These are phyloP conservation scores for Drosophila incognita DNA, from an alignment of 2,888 invertebrate species.

Conservation along the genomic window DNA sequence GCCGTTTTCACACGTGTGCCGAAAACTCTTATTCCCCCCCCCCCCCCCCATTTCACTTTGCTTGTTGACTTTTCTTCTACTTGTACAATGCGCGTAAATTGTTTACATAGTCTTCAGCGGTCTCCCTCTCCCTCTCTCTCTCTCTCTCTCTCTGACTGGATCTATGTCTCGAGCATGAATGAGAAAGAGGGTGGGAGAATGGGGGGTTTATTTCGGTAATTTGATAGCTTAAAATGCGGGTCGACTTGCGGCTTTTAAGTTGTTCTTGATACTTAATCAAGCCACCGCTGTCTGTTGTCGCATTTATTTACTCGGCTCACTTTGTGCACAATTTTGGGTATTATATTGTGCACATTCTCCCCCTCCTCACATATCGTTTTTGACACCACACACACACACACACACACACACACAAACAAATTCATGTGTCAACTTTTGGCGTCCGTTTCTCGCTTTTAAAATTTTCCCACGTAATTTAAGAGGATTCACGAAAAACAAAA, in stretches of 20 bases:
- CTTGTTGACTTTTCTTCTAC: conserved; percentile 56
- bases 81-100: conserved; percentile 56
- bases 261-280: conserved; percentile 58
- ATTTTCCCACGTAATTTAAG: conserved; percentile 61
- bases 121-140: not conserved
- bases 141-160: not conserved
- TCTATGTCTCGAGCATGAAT: not conserved
- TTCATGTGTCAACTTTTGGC: conserved; percentile 57
- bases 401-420: not conserved
- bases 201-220: conserved; percentile 48
- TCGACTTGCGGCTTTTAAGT: conserved; percentile 62
- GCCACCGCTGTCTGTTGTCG: conserved; percentile 8
- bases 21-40: conserved; percentile 21
- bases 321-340: conserved; percentile 7
- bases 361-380: conserved; percentile 41
- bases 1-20: conserved; percentile 66
- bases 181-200: not conserved
- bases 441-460: conserved; percentile 27
- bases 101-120: conserved; percentile 52
- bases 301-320: conserved; percentile 11
- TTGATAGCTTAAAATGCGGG: conserved; percentile 68
- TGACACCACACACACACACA: conserved; percentile 32
- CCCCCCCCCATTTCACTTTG: not conserved
- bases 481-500: not conserved
- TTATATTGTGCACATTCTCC: conserved; percentile 1